Evolutionary conservation across 1,140 invertebrate species (phyloP), one percentile per base, ranked within the genome.

Genomic region (Drosophila athabasca): DNA sequence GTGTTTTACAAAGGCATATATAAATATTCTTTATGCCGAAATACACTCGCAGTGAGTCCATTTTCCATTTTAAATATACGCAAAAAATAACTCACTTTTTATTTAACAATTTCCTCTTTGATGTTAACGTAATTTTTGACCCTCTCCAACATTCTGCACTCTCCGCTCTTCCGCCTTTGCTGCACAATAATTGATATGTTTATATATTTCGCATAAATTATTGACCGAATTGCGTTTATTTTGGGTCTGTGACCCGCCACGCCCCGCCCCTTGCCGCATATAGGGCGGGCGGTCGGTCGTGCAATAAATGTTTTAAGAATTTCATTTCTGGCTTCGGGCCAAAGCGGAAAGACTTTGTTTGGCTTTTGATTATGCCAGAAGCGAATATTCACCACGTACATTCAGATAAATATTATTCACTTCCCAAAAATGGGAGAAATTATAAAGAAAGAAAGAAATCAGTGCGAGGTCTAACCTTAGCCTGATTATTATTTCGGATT

Each of bases 321-420:
- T 70, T 52, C 9, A 17, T 13, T 51, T 46, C 59, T 80, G 54
- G 76, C 69, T 43, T 48, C 31, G 43, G 59, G 62, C 62, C 75
- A 78, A 70, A 66, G 55, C 66, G 76, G 52, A 79, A 70, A 70
- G 64, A 70, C 52, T 69, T 69, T 70, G 65, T 70, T 76, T 61
- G 55, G 50, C 51, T 68, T 46, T 52, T 75, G 71, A 68, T 55
- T 76, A 43, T n/a, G 51, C 26, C 13, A 29, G 46, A 49, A 44
- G 35, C 11, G 48, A 58, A 59, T 44, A 59, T 52, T 15, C 48
- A 19, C 48, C 15, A 49, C 43, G 53, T 26, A 35, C 13, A 43
- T 68, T 49, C 52, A 48, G 55, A 24, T 44, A 75, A 62, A 58
- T 26, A 31, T 45, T 19, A 39, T 44, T 29, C 43, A 54, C 26